These are phyloP conservation scores for Cephus pulcher DNA, from an alignment of 2,888 invertebrate genomes.

Conservation along the genomic window DNA sequence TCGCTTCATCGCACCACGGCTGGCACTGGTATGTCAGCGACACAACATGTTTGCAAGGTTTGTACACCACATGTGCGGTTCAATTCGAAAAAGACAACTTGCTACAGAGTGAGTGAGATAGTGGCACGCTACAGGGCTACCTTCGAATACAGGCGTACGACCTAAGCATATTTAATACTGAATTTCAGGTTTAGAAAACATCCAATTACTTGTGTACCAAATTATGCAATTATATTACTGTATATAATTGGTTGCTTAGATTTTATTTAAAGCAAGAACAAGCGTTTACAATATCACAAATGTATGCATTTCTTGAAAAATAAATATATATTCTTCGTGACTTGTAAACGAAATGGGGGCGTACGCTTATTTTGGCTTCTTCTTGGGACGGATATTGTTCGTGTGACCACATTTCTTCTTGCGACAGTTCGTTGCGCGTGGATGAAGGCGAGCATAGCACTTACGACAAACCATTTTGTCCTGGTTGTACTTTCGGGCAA, in stretches of 20 bases:
- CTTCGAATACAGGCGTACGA: no score
- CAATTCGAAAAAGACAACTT: no score
- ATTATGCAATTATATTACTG: background rate
- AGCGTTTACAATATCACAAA: constrained; percentile 28
- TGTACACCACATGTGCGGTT: no score
- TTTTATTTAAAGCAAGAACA: constrained; percentile 46
- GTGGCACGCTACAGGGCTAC: no score
- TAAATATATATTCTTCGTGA: constrained; percentile 28
- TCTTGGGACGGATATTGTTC: constrained; percentile 99
- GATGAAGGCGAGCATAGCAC: constrained; percentile 99
- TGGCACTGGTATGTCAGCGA: no score
- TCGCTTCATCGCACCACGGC: no score
- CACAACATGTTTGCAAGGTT: no score
- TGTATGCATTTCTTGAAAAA: constrained; percentile 12
- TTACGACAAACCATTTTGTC: constrained; percentile 99
- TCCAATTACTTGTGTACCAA: background rate
- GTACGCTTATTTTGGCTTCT: constrained; percentile 95
- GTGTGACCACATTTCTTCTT: constrained; percentile 99
- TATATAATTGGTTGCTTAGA: constrained; percentile 25
- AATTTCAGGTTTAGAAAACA: background rate
- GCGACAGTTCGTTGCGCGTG: constrained; percentile 98
- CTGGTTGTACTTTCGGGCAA: constrained; percentile 99
- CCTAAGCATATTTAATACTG: background rate
- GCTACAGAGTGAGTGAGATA: no score
- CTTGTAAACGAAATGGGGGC: constrained; percentile 7